Evolutionary conservation across 2,113 vertebrate species (phyloP).

Genomic region (Capreolus pygargus): DNA sequence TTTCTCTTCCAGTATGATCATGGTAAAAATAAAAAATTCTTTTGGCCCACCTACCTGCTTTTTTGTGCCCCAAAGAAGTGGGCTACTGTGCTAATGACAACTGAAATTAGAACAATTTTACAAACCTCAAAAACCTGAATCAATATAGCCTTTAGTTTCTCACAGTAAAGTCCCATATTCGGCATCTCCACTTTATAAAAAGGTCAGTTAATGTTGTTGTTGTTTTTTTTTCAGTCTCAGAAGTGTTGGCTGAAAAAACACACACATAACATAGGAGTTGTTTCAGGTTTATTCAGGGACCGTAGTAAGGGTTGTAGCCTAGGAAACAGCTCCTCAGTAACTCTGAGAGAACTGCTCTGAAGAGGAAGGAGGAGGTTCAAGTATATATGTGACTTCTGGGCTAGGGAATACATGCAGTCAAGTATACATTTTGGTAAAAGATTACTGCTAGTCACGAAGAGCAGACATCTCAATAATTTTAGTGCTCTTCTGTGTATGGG

Average conservation of each 20-base stretch:
- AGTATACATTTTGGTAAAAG: background rate
- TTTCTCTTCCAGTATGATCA: background rate
- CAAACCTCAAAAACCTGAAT: slow-evolving; percentile 6
- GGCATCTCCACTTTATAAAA: background rate
- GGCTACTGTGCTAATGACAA: background rate
- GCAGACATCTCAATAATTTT: background rate
- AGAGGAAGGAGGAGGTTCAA: background rate
- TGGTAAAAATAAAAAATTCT: background rate
- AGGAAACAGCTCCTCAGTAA: background rate
- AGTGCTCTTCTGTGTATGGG: background rate
- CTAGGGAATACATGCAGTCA: background rate
- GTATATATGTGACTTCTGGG: background rate
- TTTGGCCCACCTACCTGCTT: background rate
- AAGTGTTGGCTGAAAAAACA: background rate
- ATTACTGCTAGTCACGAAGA: background rate
- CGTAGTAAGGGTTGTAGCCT: background rate
- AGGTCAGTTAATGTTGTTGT: background rate
- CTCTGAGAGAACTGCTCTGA: background rate
- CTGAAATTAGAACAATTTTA: background rate
- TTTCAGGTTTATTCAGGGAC: background rate
- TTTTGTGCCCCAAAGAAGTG: background rate
- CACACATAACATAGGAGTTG: background rate
- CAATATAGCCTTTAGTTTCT: slow-evolving; percentile 14
- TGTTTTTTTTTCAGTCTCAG: background rate
- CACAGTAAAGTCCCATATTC: background rate